Evolutionary conservation across 2,888 invertebrate genomes (phyloP).

Genomic region (Glyphotaelius pellucidus): DNA sequence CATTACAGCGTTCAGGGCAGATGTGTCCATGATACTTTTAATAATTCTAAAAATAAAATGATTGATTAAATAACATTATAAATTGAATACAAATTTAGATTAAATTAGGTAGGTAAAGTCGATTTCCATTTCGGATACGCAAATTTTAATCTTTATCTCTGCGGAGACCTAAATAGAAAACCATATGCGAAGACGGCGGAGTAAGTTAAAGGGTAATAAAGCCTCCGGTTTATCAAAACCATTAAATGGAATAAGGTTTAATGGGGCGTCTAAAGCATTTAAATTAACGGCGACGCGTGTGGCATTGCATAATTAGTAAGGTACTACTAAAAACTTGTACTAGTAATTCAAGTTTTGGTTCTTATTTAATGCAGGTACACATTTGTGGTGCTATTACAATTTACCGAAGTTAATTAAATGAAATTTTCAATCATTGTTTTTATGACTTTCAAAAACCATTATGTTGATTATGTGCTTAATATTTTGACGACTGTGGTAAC

Average conservation of each 20-base stretch:
- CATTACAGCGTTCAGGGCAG: no score
- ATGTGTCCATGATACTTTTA: no score
- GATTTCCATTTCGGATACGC: neutral
- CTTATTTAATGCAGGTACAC: neutral
- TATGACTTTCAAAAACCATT: neutral
- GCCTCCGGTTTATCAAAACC: neutral
- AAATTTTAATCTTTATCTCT: neutral
- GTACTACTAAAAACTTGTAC: neutral
- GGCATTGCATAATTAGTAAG: neutral
- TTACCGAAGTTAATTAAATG: neutral
- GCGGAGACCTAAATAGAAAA: neutral
- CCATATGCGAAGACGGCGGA: neutral
- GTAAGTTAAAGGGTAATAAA: neutral
- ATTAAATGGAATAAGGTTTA: neutral
- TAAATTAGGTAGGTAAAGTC: neutral
- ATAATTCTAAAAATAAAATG: no score
- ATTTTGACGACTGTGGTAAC: no score
- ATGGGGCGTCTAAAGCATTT: neutral
- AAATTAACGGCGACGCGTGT: slow-evolving; percentile 2
- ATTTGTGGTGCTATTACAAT: neutral
- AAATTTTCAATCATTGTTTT: neutral
- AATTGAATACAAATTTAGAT: neutral
- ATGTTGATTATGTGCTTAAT: no score
- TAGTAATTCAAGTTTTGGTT: neutral
- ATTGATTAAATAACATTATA: no score